A percentile compares a stretch with the other conserved stretches of the same genome.
Conservation (phyloP, 2,888 invertebrate genomes). For the Noctua comes region DNA sequence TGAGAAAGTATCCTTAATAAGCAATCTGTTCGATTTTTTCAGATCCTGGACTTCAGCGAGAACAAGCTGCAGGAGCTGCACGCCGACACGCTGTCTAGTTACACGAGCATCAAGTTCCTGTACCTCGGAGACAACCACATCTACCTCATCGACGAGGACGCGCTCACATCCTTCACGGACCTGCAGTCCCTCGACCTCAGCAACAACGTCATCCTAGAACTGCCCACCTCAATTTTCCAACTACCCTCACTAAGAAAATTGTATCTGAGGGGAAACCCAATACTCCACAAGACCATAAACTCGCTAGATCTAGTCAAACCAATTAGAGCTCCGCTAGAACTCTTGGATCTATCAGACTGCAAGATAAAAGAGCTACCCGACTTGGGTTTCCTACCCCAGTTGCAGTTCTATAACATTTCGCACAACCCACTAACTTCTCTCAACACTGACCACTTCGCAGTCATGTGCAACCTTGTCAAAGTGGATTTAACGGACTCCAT, state of each 20-base stretch:
- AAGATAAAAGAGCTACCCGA: slow-evolving; percentile 90
- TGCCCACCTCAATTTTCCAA: slow-evolving; percentile 89
- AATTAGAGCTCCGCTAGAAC: slow-evolving; percentile 90
- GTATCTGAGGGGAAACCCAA: slow-evolving; percentile 89
- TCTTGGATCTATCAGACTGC: slow-evolving; percentile 91
- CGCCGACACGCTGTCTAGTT: slow-evolving; percentile 86
- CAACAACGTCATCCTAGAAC: slow-evolving; percentile 86
- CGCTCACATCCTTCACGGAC: slow-evolving; percentile 86
- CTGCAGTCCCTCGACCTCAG: slow-evolving; percentile 90
- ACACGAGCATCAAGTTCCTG: slow-evolving; percentile 88
- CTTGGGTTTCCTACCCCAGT: slow-evolving; percentile 90
- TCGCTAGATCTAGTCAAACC: slow-evolving; percentile 86
- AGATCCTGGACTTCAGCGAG: slow-evolving; percentile 91
- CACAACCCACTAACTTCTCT: slow-evolving; percentile 88
- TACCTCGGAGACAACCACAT: slow-evolving; percentile 91
- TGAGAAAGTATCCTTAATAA: slow-evolving; percentile 75
- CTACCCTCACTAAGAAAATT: slow-evolving; percentile 91
- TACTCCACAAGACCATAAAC: slow-evolving; percentile 82
- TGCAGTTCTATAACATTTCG: slow-evolving; percentile 91
- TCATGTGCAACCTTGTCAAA: slow-evolving; percentile 91
- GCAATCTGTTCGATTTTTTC: slow-evolving; percentile 75
- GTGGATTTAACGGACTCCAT: slow-evolving; percentile 88
- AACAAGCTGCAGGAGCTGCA: slow-evolving; percentile 89
- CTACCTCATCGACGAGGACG: slow-evolving; percentile 87
- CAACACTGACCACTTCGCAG: slow-evolving; percentile 89